A percentile compares a stretch with the other conserved stretches of the same genome.
These are phyloP conservation scores for Tenthredo mesomela DNA, from an alignment of 2,888 invertebrate species.

Conservation along the genomic window DNA sequence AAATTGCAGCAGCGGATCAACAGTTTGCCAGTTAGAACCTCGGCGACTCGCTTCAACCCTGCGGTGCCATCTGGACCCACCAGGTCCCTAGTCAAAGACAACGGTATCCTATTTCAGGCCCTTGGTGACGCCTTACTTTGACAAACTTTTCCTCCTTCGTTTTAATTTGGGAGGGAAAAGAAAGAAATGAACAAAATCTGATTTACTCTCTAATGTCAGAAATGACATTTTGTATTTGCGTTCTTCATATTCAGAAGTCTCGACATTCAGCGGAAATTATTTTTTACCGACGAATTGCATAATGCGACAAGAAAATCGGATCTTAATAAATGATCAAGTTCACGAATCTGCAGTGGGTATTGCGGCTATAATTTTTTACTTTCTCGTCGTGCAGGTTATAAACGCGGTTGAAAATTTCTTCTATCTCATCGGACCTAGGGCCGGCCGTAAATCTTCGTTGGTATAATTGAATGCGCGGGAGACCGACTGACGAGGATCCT, in stretches of 20 bases:
- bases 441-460: not conserved
- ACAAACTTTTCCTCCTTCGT: too few species aligned
- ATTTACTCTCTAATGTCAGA: not conserved
- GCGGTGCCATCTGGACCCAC: not conserved
- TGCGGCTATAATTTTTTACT: not conserved
- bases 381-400: not conserved
- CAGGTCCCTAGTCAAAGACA: not conserved
- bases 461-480: slow-evolving; percentile 16
- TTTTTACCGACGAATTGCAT: too few species aligned
- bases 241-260: not conserved
- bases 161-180: not conserved
- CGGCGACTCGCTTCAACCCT: not conserved
- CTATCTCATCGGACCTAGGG: not conserved
- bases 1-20: slow-evolving; percentile 64
- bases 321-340: not conserved
- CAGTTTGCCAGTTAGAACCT: slow-evolving; percentile 63
- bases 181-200: not conserved
- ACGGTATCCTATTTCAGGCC: not conserved
- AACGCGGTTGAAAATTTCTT: not conserved
- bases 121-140: too few species aligned
- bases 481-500: slow-evolving; percentile 17
- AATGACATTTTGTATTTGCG: too few species aligned
- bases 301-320: not conserved
- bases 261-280: too few species aligned
- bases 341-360: too few species aligned